Percentiles rank a stretch among this genome's conserved stretches.
These are phyloP conservation scores for Lates japonicus DNA, from an alignment of 2,797 vertebrate species.

Conservation along the genomic window DNA sequence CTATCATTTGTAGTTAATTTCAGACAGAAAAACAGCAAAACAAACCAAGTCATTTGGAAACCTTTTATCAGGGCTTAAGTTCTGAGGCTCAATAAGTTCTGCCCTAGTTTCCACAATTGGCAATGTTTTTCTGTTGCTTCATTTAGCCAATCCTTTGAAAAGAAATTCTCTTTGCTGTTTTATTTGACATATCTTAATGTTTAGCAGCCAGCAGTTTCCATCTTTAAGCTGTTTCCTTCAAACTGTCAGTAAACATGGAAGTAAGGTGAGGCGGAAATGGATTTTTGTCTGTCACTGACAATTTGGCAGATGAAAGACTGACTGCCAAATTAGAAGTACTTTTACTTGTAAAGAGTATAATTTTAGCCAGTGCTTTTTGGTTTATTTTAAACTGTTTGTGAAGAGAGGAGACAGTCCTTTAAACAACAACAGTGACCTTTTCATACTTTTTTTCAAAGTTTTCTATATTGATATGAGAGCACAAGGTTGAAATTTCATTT, in stretches of 20 bases:
- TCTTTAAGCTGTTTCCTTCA: constrained; percentile 47
- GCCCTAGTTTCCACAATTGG: constrained; percentile 74
- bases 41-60: constrained; percentile 77
- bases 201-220: constrained; percentile 31
- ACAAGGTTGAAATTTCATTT: too few relatives aligned
- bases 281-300: constrained; percentile 49
- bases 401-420: background rate
- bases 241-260: constrained; percentile 53
- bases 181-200: constrained; percentile 56
- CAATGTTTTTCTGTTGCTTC: constrained; percentile 44
- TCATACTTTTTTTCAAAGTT: too few relatives aligned
- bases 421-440: background rate
- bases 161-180: constrained; percentile 34
- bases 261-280: constrained; percentile 34
- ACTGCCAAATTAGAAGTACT: constrained; percentile 28
- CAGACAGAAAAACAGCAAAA: constrained; percentile 74
- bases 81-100: constrained; percentile 64
- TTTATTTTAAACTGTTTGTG: constrained; percentile 6
- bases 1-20: constrained; percentile 74
- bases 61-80: constrained; percentile 68
- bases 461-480: too few relatives aligned
- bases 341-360: constrained; percentile 23
- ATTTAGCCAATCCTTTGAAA: constrained; percentile 47
- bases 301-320: constrained; percentile 32
- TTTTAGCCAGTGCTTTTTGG: background rate